These are phyloP conservation scores for Olivierus martensii DNA, from an alignment of 1,140 invertebrate species.

Conservation along the genomic window DNA sequence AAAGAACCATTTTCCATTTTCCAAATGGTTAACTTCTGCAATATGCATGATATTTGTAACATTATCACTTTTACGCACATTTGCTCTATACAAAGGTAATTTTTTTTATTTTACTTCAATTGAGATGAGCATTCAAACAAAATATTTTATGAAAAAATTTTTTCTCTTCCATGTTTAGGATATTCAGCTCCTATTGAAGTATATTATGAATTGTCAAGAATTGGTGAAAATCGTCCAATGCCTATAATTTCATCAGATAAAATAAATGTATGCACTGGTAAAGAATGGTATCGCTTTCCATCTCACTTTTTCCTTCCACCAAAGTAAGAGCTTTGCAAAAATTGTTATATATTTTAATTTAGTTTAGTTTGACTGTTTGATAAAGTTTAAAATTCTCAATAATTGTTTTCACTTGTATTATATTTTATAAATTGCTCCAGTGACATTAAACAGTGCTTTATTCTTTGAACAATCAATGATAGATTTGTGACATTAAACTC, in stretches of 20 bases:
- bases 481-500: no score
- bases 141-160: no score
- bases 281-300: conserved; percentile 96
- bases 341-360: background rate
- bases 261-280: conserved; percentile 83
- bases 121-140: no score
- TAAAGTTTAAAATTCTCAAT: no score
- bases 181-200: conserved; percentile 86
- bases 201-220: conserved; percentile 61
- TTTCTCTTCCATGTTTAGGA: conserved; percentile 32
- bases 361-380: no score
- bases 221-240: conserved; percentile 36
- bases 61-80: conserved; percentile 36
- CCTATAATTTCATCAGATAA: conserved; percentile 33
- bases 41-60: conserved; percentile 44
- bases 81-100: conserved; percentile 36
- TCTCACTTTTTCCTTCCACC: conserved; percentile 89
- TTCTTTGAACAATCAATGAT: no score
- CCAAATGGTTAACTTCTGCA: conserved; percentile 49
- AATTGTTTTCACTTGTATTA: no score
- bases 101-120: no score
- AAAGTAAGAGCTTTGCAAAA: conserved; percentile 27
- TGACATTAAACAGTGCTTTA: no score
- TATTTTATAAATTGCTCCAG: no score
- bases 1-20: conserved; percentile 43